Evolutionary conservation across 2,113 vertebrate genomes (phyloP).

Genomic region (Aix galericulata): DNA sequence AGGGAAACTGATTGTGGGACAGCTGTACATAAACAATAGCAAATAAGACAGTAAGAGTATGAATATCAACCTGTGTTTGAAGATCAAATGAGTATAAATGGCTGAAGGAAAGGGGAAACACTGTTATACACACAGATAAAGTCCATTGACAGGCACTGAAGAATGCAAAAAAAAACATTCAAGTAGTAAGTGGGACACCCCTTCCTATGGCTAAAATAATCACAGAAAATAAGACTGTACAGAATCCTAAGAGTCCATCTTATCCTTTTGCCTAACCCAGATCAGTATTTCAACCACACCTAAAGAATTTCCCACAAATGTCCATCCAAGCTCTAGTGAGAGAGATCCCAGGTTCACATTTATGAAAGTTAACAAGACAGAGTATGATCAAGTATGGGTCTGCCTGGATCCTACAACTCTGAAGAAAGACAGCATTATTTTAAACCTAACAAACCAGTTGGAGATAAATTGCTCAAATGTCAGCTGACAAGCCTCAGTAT

Average conservation of each 20-base stretch:
- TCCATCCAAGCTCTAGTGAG: neutral
- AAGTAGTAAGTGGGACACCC: neutral
- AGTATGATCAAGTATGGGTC: neutral
- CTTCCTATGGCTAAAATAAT: neutral
- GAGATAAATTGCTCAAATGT: slow-evolving; percentile 57
- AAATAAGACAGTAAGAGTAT: neutral
- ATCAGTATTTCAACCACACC: neutral
- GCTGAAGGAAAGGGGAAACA: neutral
- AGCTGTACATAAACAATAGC: neutral
- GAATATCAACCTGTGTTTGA: neutral
- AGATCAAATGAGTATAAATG: neutral
- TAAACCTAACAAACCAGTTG: slow-evolving; percentile 47
- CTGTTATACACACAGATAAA: neutral
- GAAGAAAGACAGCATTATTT: slow-evolving; percentile 57
- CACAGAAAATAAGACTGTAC: neutral
- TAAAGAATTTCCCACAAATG: neutral
- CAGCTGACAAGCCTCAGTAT: slow-evolving; percentile 61
- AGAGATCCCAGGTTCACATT: neutral
- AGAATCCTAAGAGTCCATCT: neutral
- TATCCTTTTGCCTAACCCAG: neutral
- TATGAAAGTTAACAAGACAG: neutral
- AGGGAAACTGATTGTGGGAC: neutral
- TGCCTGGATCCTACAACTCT: neutral
- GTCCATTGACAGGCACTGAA: neutral
- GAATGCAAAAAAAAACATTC: neutral